Percentiles rank a stretch among this genome's conserved stretches.
Conservation (phyloP, 1,140 invertebrate genomes). For the Dendrolimus punctatus region DNA sequence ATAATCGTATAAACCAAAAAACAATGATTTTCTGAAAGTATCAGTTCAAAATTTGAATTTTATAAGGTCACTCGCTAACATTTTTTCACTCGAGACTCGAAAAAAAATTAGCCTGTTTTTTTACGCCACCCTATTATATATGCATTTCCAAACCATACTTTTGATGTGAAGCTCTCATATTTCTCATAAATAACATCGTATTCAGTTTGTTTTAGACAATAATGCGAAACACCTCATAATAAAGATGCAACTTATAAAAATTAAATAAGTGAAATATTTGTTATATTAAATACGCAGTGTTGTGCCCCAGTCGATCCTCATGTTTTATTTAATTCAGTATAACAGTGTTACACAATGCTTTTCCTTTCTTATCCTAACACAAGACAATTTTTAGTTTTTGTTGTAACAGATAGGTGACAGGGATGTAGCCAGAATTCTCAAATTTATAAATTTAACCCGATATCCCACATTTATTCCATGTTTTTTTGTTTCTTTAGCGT, state of each 20-base stretch:
- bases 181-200: not conserved
- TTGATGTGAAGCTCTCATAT: no score
- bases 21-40: no score
- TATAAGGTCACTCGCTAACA: no score
- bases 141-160: no score
- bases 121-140: no score
- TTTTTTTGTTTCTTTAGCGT: no score
- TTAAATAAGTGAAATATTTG: constrained; percentile 38
- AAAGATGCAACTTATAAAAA: constrained; percentile 9
- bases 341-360: constrained; percentile 50
- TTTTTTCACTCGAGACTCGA: no score
- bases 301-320: constrained; percentile 80
- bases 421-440: constrained; percentile 5
- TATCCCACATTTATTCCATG: no score
- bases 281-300: constrained; percentile 79
- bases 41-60: no score
- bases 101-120: no score
- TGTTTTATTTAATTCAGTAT: constrained; percentile 64
- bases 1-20: no score
- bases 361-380: constrained; percentile 42
- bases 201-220: constrained; percentile 4
- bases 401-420: not conserved
- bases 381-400: constrained; percentile 3
- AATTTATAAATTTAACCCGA: no score
- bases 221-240: constrained; percentile 5